Evolutionary conservation across 2,797 vertebrate genomes (phyloP).

Genomic region (Antrozous pallidus): DNA sequence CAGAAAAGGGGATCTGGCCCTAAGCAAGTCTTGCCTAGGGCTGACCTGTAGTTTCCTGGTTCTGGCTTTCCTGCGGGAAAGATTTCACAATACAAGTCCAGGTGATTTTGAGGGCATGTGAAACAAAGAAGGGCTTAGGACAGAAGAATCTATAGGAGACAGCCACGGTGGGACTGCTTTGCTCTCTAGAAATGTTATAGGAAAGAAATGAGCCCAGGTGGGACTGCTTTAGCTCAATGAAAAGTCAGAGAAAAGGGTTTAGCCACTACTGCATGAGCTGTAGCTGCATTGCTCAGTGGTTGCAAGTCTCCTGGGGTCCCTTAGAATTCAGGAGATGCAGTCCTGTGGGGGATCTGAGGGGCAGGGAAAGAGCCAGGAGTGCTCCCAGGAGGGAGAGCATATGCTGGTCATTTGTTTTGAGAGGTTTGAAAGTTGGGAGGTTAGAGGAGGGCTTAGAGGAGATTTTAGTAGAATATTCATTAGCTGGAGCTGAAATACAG

Average conservation of each 20-base stretch:
- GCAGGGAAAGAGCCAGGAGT: not conserved
- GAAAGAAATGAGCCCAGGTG: not conserved
- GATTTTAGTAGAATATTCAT: not conserved
- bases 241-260: not conserved
- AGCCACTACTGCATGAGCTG: fast-evolving
- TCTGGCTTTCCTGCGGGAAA: not conserved
- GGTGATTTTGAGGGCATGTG: not conserved
- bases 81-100: not conserved
- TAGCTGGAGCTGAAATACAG: not conserved
- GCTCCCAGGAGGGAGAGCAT: not conserved
- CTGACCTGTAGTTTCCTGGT: not conserved
- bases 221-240: not conserved
- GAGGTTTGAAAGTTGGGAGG: not conserved
- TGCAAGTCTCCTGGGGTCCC: not conserved
- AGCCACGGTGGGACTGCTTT: not conserved
- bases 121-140: not conserved
- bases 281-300: not conserved
- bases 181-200: not conserved
- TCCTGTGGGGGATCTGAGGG: not conserved
- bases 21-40: not conserved
- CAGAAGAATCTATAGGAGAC: not conserved
- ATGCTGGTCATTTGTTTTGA: not conserved
- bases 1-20: not conserved
- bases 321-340: not conserved
- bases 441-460: not conserved